phyloP scores from a whole-genome alignment of 2,797 vertebrate species.

The Poeciliopsis infans region DNA sequence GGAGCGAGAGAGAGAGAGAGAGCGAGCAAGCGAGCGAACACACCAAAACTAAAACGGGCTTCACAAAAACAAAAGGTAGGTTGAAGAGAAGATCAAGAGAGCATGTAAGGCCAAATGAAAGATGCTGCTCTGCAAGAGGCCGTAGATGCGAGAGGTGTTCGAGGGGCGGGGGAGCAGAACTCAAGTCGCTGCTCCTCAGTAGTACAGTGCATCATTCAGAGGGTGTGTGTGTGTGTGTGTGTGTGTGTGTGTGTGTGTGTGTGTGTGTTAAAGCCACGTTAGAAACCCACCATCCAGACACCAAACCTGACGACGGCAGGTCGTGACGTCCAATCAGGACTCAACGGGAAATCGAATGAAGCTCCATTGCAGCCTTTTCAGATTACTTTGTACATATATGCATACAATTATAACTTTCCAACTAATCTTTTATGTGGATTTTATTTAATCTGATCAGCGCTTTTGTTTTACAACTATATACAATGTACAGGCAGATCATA shows the following conservation, averaged over 20 bases:
- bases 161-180: slow-evolving; percentile 41
- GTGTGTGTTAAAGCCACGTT: slow-evolving; percentile 29
- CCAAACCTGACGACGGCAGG: slow-evolving; percentile 1
- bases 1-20: slow-evolving; percentile 13
- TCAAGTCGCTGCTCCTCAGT: slow-evolving; percentile 66
- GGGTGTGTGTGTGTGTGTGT: slow-evolving; percentile 9
- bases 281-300: slow-evolving; percentile 41
- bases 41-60: slow-evolving; percentile 5
- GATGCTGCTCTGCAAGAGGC: slow-evolving; percentile 31
- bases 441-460: slow-evolving; percentile 83
- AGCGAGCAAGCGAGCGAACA: slow-evolving; percentile 15
- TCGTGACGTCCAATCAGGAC: slow-evolving; percentile 37
- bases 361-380: slow-evolving; percentile 71
- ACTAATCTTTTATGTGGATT: slow-evolving; percentile 78
- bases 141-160: slow-evolving; percentile 32
- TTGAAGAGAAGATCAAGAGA: slow-evolving; percentile 39
- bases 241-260: slow-evolving; percentile 15
- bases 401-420: slow-evolving; percentile 81
- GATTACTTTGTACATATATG: slow-evolving; percentile 79
- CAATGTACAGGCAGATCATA: slow-evolving; percentile 88
- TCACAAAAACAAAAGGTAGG: slow-evolving; percentile 30
- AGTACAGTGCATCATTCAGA: slow-evolving; percentile 66
- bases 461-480: slow-evolving; percentile 88
- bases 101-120: slow-evolving; percentile 48
- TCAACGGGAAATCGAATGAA: slow-evolving; percentile 66